Base-by-base conservation (phyloP, 2,113 vertebrate species). In the Melozone crissalis region DNA sequence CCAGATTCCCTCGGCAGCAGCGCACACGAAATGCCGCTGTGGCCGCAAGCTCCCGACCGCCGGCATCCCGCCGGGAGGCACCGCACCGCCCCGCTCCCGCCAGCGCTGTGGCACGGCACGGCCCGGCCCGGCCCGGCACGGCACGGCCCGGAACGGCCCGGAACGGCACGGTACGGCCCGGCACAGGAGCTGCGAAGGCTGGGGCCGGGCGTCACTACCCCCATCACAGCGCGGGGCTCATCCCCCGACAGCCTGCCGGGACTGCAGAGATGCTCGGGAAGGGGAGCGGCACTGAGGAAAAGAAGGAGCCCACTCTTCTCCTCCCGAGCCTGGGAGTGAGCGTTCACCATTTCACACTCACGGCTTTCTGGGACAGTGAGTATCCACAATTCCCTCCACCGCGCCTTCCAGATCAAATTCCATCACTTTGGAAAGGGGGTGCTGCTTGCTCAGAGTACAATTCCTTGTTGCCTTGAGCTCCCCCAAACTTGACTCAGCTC, bases 1-100 rank as follows among this genome's bases (percentile, higher is more conserved):
- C 3, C 2, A 33, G 67, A 62, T 93, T 94, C 83, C 95, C 93
- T 16, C 55, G 63, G 80, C 94, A 95, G 89, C 91, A 39, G 80
- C 2, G 5, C 55, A 54, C 57, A 78, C 1, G 27, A 61, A 92
- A 78, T 26, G 22, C 41, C 28, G 51, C 63, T 11, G 0, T 7
- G 20, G 30, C 77, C 37, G 2, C 67, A 55, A 59, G 21, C 57
- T 72, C 39, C 72, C 44, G 37, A 46, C 15, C 3, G 4, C 47
- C 21, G 17, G 80, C 73, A 71, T 69, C 35, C 55, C 11, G 2
- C n/a, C n/a, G n/a, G 31, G 37, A 20, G 30, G 39, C 41, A 49
- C 18, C 10, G 3, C 43, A 22, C 20, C 20, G n/a, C 37, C 6
- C 68, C 44, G 44, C 41, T 43, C 41, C 51, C 46, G 23, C n/a